These are phyloP conservation scores for Eciton burchellii DNA, from an alignment of 1,140 invertebrate species.

Conservation along the genomic window DNA sequence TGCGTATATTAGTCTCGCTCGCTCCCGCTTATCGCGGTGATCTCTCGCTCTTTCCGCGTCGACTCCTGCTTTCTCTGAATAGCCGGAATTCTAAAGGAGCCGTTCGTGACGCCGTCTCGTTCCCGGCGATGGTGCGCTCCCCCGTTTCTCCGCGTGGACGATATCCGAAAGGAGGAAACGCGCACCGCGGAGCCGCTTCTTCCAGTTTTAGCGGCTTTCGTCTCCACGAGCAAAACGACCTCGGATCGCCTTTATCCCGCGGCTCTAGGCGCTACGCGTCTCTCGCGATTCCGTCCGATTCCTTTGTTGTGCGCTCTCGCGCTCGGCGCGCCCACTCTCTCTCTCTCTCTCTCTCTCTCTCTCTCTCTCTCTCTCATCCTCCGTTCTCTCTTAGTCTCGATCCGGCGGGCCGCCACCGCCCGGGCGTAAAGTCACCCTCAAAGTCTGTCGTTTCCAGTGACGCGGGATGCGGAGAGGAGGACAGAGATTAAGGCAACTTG, in stretches of 20 bases:
- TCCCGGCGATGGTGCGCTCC: not conserved
- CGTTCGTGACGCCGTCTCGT: not conserved
- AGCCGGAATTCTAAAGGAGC: slow-evolving; percentile 26
- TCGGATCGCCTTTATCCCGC: not conserved
- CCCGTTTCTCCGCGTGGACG: not conserved
- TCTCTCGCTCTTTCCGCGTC: slow-evolving; percentile 45
- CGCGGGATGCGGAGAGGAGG: slow-evolving; percentile 3
- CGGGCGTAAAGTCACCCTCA: slow-evolving; percentile 60
- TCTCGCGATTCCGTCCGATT: slow-evolving; percentile 54
- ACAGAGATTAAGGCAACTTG: slow-evolving; percentile 69
- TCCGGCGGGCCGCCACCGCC: too few relatives aligned
- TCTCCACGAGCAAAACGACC: slow-evolving; percentile 1
- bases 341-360: not conserved
- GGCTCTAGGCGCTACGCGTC: slow-evolving; percentile 10
- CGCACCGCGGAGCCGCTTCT: slow-evolving; percentile 19
- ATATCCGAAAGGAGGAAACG: slow-evolving; percentile 58
- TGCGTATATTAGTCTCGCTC: slow-evolving; percentile 72
- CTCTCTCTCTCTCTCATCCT: not conserved
- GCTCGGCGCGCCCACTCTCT: not conserved
- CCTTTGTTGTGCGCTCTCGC: slow-evolving; percentile 63
- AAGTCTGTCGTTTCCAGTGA: slow-evolving; percentile 59
- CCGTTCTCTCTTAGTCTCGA: slow-evolving; percentile 12
- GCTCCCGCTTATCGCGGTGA: slow-evolving; percentile 35
- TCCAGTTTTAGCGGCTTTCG: slow-evolving; percentile 1
- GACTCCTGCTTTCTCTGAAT: slow-evolving; percentile 39